Base-by-base conservation (phyloP, 1,140 invertebrate genomes). In the Drosophila ficusphila region DNA sequence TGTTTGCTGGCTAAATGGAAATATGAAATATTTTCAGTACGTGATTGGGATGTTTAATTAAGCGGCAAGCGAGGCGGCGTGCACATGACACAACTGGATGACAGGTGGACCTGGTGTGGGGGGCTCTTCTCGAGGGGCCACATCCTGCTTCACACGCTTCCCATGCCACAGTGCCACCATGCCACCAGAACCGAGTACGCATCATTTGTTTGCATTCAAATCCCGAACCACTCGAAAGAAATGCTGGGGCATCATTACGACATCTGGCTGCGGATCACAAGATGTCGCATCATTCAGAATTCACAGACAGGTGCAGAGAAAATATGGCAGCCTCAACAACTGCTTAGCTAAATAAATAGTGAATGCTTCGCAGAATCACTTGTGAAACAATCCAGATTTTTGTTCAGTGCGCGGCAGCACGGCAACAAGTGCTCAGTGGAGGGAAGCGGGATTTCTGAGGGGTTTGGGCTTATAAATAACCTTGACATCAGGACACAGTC, bases 391-490 rank as follows among this genome's bases (percentile, higher is more conserved):
- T n/a, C n/a, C n/a, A n/a, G n/a, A n/a, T n/a, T n/a, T 16, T 18
- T 19, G 3, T 4, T n/a, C 9, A n/a, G 3, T 3, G 12, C 11
- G 27, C 12, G 9, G 7, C 5, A 3, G 3, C 11, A 46, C 33
- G 46, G 81, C 82, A 76, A 83, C 79, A 79, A 85, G 65, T 85
- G 73, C 21, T 36, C n/a, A n/a, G n/a, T n/a, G n/a, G 54, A 1
- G 18, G 18, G 34, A 18, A 9, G 47, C 12, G 9, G 18, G 18
- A 3, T 3, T 12, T 6, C 9, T 14, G 8, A 9, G 21, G 18
- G 21, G 33, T 42, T 51, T 2, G n/a, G 56, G 71, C 57, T 77
- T 81, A 70, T 57, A 57, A 81, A 82, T 81, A 86, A 86, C 81
- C 81, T 86, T 86, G 81, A 86, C 82, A 86, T 67, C 58, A 36